Base-by-base conservation (phyloP, 2,113 vertebrate genomes). In the Ramphastos sulfuratus region DNA sequence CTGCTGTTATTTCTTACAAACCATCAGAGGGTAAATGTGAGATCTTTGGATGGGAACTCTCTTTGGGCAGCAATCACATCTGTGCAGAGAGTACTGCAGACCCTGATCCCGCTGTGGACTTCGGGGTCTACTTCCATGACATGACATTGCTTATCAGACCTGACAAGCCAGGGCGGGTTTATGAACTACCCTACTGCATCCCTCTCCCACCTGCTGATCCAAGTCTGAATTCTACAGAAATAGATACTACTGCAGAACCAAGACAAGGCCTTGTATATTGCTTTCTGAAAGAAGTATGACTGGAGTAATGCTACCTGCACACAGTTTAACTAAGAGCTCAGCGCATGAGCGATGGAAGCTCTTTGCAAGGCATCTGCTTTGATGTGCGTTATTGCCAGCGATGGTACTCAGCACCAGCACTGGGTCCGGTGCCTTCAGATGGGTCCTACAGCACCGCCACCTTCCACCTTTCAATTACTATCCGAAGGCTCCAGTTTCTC, bases 391-490 rank as follows among this genome's bases (percentile, higher is more conserved):
- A 3, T 3, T 8, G 17, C 30, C 31, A 61, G 52, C 0, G 30
- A 31, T 2, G 31, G 12, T 1, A 35, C 3, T 6, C 25, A 14
- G 65, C 64, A 42, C 15, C 30, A 31, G 65, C 50, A 21, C n/a
- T 3, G 35, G 7, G 10, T 23, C 30, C 4, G 16, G 12, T 2
- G 27, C 25, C 4, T 7, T 15, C 2, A 4, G 13, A 13, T 0
- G 4, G 10, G 27, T 30, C 24, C 12, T 15, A 27, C 10, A 10
- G 23, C 42, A 6, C 0, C 12, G 33, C 35, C 4, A 1, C 71
- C 12, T 33, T 65, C 61, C 39, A 54, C 17, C 35, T 60, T 31
- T 30, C 1, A 39, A 46, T 12, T 14, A 4, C 14, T 13, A 5
- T 30, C 46, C 20, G 42, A 44, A 39, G 59, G 37, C 35, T 31